A percentile compares a stretch with the other conserved stretches of the same genome.
phyloP scores from a whole-genome alignment of 2,888 invertebrate species.

The Ferdinandea cuprea region DNA sequence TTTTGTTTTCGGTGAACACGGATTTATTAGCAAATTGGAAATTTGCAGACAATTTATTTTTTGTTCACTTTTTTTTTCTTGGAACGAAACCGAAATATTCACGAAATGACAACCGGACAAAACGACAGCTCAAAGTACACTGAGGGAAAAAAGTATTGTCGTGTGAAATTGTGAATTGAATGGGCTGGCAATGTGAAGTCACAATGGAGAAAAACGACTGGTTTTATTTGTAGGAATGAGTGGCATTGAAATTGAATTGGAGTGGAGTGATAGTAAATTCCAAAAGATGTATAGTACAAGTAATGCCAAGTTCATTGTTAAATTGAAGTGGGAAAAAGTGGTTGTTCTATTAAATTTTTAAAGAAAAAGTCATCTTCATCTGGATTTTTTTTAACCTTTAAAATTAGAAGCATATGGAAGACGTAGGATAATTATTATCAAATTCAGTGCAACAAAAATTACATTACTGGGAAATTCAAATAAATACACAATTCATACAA shows the following conservation, averaged over 20 bases:
- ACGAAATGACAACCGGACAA: constrained; percentile 30
- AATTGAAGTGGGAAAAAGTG: neutral
- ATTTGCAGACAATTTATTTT: neutral
- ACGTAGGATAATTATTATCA: no score
- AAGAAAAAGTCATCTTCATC: no score
- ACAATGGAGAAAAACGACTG: constrained; percentile 10
- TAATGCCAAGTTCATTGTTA: constrained; percentile 17
- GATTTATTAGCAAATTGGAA: constrained; percentile 10
- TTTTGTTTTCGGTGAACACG: constrained; percentile 9
- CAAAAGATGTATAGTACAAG: neutral
- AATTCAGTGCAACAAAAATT: no score
- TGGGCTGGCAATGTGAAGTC: neutral
- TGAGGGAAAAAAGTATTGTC: constrained; percentile 45
- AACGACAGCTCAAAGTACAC: constrained; percentile 72
- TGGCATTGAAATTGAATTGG: constrained; percentile 2
- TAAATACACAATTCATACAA: no score
- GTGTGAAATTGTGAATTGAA: constrained; percentile 47
- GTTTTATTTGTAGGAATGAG: neutral
- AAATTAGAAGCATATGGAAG: no score
- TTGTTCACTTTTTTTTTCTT: constrained; percentile 40
- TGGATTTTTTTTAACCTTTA: no score
- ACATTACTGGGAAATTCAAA: no score
- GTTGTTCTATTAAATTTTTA: no score
- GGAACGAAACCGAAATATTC: constrained; percentile 3
- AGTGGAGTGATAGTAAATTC: neutral